Conservation (phyloP, 2,113 vertebrate genomes). For the Brachypodius melanocephalos region DNA sequence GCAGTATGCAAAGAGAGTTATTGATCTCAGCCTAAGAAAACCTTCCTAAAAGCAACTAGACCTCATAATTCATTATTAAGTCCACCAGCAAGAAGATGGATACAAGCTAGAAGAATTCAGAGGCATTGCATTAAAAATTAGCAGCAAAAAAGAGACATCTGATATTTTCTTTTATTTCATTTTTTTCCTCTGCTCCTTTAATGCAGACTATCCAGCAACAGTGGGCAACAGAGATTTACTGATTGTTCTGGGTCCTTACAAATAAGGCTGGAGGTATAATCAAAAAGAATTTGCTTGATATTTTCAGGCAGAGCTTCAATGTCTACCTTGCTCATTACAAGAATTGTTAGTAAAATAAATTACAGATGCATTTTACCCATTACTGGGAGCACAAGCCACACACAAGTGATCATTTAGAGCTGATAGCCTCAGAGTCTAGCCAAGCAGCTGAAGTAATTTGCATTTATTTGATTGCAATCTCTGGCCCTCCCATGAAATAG, state of each 20-base stretch:
- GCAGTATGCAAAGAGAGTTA: not conserved
- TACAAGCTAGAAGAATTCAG: not conserved
- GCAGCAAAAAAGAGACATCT: not conserved
- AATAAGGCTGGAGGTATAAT: not conserved
- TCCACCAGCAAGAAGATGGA: not conserved
- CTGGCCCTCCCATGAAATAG: not conserved
- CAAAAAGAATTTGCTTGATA: not conserved
- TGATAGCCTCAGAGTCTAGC: not conserved
- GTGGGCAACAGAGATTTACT: not conserved
- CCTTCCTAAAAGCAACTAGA: not conserved
- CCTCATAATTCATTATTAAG: not conserved
- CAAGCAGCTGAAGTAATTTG: not conserved
- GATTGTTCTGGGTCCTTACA: not conserved
- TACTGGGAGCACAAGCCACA: not conserved
- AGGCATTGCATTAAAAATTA: not conserved
- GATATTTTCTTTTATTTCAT: not conserved
- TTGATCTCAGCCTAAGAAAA: conserved; percentile 4
- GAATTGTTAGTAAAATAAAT: not conserved
- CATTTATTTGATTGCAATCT: conserved; percentile 1
- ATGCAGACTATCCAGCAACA: not conserved
- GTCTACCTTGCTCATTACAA: not conserved
- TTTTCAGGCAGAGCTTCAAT: not conserved
- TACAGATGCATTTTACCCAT: not conserved
- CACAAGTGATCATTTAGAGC: not conserved
- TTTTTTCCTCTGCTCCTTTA: not conserved